Percentiles rank a stretch among this genome's conserved stretches.
These are phyloP conservation scores for Dicrurus megarhynchus DNA, from an alignment of 2,113 vertebrate genomes.

Conservation along the genomic window DNA sequence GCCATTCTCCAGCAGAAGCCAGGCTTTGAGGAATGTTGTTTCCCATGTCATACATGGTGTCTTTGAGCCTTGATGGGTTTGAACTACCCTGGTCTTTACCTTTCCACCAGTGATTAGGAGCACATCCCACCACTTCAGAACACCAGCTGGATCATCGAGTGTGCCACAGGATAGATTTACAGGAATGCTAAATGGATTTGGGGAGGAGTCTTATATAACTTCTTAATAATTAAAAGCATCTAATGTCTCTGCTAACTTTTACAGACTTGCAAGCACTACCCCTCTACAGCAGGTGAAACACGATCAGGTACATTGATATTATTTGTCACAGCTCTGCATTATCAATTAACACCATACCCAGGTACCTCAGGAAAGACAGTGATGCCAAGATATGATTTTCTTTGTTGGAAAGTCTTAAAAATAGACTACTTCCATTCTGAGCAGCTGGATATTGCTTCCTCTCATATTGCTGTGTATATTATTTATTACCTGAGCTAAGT, in stretches of 20 bases:
- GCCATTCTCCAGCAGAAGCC: not conserved
- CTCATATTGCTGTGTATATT: conserved; percentile 20
- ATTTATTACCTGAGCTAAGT: conserved; percentile 25
- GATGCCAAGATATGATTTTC: not conserved
- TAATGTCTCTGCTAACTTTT: conserved; percentile 42
- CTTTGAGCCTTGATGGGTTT: not conserved
- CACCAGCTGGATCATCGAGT: accelerated
- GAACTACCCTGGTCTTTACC: not conserved
- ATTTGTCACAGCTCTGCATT: not conserved
- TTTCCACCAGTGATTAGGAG: not conserved
- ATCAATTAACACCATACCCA: not conserved
- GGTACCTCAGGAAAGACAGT: not conserved
- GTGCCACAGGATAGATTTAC: not conserved
- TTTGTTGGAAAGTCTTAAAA: not conserved
- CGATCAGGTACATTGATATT: not conserved
- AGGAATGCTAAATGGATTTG: conserved; percentile 6
- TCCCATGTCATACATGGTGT: not conserved
- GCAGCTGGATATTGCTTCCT: not conserved
- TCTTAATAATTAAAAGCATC: conserved; percentile 37
- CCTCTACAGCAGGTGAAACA: not conserved
- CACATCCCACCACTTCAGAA: not conserved
- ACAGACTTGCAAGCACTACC: not conserved
- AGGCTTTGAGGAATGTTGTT: not conserved
- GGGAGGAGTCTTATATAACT: conserved; percentile 16
- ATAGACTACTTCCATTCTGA: not conserved